phyloP scores from a whole-genome alignment of 2,113 vertebrate species.

The Sinocyclocheilus anshuiensis region DNA sequence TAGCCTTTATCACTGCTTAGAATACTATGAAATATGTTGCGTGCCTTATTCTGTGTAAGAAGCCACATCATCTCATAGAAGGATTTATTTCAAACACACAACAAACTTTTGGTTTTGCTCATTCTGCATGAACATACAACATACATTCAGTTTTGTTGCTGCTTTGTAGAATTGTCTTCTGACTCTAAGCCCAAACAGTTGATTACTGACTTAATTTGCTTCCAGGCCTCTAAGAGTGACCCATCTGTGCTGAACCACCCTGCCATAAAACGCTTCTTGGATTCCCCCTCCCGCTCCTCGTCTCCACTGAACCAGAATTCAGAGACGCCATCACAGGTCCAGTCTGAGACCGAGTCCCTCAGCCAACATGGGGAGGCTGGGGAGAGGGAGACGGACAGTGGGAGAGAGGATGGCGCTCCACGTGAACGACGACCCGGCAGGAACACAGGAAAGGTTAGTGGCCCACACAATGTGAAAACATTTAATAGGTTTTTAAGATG shows the following conservation, averaged over 20 bases:
- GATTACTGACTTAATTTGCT: slow-evolving; percentile 25
- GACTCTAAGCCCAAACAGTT: not conserved
- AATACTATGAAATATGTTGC: no score
- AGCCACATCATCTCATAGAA: no score
- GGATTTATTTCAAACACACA: no score
- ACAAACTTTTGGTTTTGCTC: no score
- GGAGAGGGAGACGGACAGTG: slow-evolving; percentile 77
- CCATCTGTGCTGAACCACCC: slow-evolving; percentile 91
- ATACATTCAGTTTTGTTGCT: not conserved
- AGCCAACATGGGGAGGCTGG: slow-evolving; percentile 86
- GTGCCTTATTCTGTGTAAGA: no score
- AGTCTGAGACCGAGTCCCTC: slow-evolving; percentile 91
- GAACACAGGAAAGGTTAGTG: slow-evolving; percentile 80
- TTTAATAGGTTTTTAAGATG: no score
- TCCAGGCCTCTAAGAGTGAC: slow-evolving; percentile 83
- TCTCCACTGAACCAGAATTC: slow-evolving; percentile 96
- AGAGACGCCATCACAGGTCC: slow-evolving; percentile 88
- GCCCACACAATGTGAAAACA: not conserved
- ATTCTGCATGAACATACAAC: not conserved
- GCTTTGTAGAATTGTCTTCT: not conserved
- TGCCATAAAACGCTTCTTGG: slow-evolving; percentile 92
- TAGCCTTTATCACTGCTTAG: no score
- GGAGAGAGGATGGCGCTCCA: slow-evolving; percentile 76
- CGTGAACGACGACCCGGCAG: slow-evolving; percentile 82
- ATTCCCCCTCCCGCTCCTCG: slow-evolving; percentile 91